These are phyloP conservation scores for Pogonocherus hispidulus DNA, from an alignment of 2,888 invertebrate genomes.

Conservation along the genomic window DNA sequence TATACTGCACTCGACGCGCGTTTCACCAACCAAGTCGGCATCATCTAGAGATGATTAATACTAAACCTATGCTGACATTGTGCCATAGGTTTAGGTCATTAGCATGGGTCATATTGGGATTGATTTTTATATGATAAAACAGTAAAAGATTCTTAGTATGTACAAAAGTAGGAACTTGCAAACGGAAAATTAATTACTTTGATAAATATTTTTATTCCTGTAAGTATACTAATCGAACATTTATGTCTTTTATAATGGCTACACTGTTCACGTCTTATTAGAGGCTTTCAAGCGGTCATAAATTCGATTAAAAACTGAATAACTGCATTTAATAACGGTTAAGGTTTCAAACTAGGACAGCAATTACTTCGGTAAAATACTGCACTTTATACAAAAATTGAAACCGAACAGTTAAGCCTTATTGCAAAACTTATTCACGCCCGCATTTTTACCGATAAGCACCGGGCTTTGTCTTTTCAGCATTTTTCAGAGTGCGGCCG, in stretches of 20 bases:
- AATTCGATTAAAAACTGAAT: constrained; percentile 13
- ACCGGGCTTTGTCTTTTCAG: constrained; percentile 20
- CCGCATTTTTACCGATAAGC: constrained; percentile 16
- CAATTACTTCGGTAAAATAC: not conserved
- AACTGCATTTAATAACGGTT: constrained; percentile 18
- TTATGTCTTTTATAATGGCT: not conserved
- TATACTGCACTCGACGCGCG: no score
- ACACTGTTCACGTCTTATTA: not conserved
- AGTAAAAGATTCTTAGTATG: no score
- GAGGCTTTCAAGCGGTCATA: not conserved
- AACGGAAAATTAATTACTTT: no score
- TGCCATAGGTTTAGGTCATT: no score
- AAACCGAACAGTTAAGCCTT: not conserved
- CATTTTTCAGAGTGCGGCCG: constrained; percentile 16
- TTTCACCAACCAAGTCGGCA: no score
- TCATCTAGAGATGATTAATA: no score
- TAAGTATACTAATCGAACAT: no score
- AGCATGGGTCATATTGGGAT: no score
- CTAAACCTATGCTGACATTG: no score
- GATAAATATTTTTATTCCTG: no score
- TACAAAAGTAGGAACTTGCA: no score
- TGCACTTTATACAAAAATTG: constrained; percentile 7
- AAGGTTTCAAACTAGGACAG: constrained; percentile 6
- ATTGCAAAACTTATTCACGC: constrained; percentile 20
- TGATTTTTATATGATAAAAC: no score